Conservation (phyloP, 2,888 invertebrate genomes). For the Conistra vaccinii region DNA sequence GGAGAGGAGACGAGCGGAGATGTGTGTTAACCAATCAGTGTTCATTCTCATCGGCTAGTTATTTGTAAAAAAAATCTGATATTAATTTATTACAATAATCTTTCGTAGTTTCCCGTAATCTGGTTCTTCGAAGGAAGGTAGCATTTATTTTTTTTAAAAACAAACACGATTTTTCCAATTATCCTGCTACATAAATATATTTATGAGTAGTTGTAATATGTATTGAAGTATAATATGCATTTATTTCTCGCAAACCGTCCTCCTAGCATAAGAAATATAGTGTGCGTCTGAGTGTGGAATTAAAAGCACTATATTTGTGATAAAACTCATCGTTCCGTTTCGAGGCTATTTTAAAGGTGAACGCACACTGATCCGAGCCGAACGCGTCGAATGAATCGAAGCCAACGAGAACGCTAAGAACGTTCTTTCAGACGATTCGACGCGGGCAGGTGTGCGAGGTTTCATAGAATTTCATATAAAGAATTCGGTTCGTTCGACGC, state of each 20-base stretch:
- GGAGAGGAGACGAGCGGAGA: too few relatives aligned
- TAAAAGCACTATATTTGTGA: neutral
- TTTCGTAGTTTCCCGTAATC: neutral
- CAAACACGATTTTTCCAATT: neutral
- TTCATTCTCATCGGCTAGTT: neutral
- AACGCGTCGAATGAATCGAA: too few relatives aligned
- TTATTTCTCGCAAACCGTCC: neutral
- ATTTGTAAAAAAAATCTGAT: neutral
- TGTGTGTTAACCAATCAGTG: too few relatives aligned
- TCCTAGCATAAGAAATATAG: neutral
- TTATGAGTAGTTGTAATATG: neutral
- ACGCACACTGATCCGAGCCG: too few relatives aligned
- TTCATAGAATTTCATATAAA: too few relatives aligned
- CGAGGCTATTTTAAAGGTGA: neutral
- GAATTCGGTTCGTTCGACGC: too few relatives aligned
- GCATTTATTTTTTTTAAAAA: too few relatives aligned
- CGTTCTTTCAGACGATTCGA: too few relatives aligned
- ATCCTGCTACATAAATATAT: neutral
- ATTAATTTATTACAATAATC: neutral
- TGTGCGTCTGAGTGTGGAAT: neutral
- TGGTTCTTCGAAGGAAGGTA: neutral
- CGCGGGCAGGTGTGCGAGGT: too few relatives aligned
- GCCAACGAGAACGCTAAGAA: too few relatives aligned
- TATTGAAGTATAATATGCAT: neutral
- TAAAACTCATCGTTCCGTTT: neutral